phyloP scores from a whole-genome alignment of 2,113 vertebrate genomes.

The Lampris megalopsis region DNA sequence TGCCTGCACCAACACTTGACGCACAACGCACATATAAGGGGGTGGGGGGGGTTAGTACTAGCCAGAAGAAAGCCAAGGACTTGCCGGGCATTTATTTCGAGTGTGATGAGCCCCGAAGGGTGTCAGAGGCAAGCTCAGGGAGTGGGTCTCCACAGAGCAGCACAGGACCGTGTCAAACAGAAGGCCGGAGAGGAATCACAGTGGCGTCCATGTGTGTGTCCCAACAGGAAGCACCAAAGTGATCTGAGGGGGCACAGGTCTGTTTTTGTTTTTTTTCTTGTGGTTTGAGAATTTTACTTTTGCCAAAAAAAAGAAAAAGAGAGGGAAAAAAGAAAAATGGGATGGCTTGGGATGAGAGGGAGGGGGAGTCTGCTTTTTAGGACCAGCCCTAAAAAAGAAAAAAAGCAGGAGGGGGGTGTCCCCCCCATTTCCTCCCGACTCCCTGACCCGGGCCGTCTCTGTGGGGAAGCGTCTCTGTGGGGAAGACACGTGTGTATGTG shows the following conservation, averaged over 20 bases:
- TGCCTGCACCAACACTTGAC: slow-evolving; percentile 50
- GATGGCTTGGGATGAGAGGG: slow-evolving; percentile 2
- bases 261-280: slow-evolving; percentile 56
- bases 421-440: slow-evolving; percentile 67
- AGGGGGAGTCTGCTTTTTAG: not conserved
- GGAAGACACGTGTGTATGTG: slow-evolving; percentile 92
- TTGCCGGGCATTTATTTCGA: slow-evolving; percentile 33
- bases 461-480: slow-evolving; percentile 89
- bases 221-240: not conserved
- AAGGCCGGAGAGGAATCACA: slow-evolving; percentile 42
- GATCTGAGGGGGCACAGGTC: slow-evolving; percentile 46
- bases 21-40: slow-evolving; percentile 31
- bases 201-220: slow-evolving; percentile 46
- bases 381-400: slow-evolving; percentile 35
- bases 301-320: slow-evolving; percentile 68
- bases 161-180: slow-evolving; percentile 47
- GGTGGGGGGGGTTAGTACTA: slow-evolving; percentile 62
- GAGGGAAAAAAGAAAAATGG: slow-evolving; percentile 36
- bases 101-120: slow-evolving; percentile 33
- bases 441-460: slow-evolving; percentile 79
- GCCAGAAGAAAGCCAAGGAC: slow-evolving; percentile 59
- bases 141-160: slow-evolving; percentile 76
- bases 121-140: slow-evolving; percentile 71
- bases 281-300: slow-evolving; percentile 79
- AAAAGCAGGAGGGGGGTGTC: slow-evolving; percentile 65